Base-by-base conservation (phyloP, 2,113 vertebrate species). In the Heterocephalus glaber region DNA sequence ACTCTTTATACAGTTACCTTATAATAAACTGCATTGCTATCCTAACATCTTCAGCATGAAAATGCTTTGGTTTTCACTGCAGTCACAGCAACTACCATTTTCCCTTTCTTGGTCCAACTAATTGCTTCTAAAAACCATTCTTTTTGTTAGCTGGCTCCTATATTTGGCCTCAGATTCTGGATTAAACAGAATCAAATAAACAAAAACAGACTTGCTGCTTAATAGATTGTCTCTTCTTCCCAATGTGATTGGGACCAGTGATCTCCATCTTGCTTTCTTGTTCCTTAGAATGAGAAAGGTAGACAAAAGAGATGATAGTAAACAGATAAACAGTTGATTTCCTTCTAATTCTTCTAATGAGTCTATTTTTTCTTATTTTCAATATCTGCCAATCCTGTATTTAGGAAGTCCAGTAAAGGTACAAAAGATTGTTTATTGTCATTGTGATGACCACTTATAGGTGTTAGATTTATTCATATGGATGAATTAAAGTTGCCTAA, bases 121-220 rank as follows among this genome's bases (percentile, higher is more conserved):
- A 3, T 41, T 58, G 63, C 12, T 38, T 80, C 33, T 83, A 83
- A 94, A 96, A 83, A 68, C 49, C 56, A 19, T 61, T 70, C 65
- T 44, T n/a, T n/a, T 5, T 74, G 66, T 52, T 83, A 17, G 9
- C 28, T 88, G 86, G 19, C 58, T 94, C 52, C 54, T 49, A 61
- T n/a, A 61, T 77, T 30, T 77, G 58, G 11, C 14, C 44, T 90
- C 66, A 47, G 41, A 60, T 54, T 94, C 54, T 81, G 35, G 24
- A 93, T 66, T 83, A 89, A 86, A 82, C 11, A 66, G 35, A 86
- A 74, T 86, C 41, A 91, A 89, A 65, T 61, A 79, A 92, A 94
- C 44, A 82, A 49, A 76, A 84, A 41, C 26, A 44, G 38, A 74
- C 24, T 72, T 76, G 56, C 41, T 77, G 13, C 63, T 58, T 81